phyloP scores from a whole-genome alignment of 2,113 vertebrate genomes.

The Murina feae region DNA sequence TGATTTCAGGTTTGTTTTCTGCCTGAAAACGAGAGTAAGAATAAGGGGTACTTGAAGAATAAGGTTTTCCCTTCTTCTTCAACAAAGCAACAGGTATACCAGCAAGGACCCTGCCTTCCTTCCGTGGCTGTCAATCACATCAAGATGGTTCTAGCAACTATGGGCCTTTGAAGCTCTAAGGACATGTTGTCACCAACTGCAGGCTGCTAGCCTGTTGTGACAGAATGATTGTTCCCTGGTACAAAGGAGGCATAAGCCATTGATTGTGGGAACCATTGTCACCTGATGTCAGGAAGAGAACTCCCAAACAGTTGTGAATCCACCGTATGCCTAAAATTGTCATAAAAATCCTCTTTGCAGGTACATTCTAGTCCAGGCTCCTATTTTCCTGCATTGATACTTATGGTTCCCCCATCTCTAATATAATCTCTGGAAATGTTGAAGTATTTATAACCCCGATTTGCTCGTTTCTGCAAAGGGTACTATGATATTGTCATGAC shows the following conservation, averaged over 20 bases:
- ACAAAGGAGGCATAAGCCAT: slow-evolving; percentile 39
- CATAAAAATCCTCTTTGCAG: slow-evolving; percentile 33
- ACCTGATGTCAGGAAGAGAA: slow-evolving; percentile 56
- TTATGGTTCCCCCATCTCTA: neutral
- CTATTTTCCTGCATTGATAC: slow-evolving; percentile 42
- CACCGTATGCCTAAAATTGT: slow-evolving; percentile 41
- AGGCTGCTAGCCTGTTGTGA: slow-evolving; percentile 64
- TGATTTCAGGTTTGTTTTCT: neutral
- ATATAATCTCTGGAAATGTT: slow-evolving; percentile 40
- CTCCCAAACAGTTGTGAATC: slow-evolving; percentile 27
- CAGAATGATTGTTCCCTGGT: slow-evolving; percentile 38
- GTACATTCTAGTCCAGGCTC: slow-evolving; percentile 38
- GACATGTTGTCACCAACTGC: slow-evolving; percentile 21
- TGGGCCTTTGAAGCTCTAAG: slow-evolving; percentile 47
- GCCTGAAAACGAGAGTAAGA: neutral
- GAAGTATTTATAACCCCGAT: neutral
- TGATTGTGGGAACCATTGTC: slow-evolving; percentile 35
- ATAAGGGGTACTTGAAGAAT: neutral
- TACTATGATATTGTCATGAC: neutral
- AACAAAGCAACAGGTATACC: slow-evolving; percentile 33
- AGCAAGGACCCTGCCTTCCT: neutral
- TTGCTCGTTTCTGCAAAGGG: neutral
- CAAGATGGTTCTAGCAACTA: neutral
- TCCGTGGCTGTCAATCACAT: neutral
- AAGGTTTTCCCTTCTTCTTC: neutral